A percentile compares a stretch with the other conserved stretches of the same genome.
phyloP scores from a whole-genome alignment of 2,888 invertebrate species.

The Galerucella pusilla region DNA sequence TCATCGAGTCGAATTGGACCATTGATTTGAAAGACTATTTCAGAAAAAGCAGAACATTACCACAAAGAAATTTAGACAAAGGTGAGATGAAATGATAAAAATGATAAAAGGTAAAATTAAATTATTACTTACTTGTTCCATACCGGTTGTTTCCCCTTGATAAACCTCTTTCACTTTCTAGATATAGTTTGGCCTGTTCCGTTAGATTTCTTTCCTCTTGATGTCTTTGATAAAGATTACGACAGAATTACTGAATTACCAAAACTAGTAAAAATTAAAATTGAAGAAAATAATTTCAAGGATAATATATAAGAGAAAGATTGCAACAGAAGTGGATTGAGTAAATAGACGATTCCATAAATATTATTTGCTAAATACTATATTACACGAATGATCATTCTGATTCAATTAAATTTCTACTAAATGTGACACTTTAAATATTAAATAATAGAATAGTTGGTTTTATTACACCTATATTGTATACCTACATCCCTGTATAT shows the following conservation, averaged over 20 bases:
- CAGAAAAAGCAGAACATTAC: constrained; percentile 42
- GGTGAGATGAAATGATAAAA: constrained; percentile 34
- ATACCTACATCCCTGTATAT: no score
- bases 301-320: background rate
- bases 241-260: constrained; percentile 50
- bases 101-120: background rate
- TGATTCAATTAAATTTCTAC: no score
- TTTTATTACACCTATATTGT: no score
- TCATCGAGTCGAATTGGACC: constrained; percentile 41
- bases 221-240: constrained; percentile 51
- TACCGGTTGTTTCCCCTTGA: background rate
- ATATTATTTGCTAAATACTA: no score
- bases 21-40: constrained; percentile 41
- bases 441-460: no score
- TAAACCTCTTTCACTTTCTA: constrained; percentile 40
- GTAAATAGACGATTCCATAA: no score
- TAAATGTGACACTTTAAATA: no score
- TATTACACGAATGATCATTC: no score
- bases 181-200: constrained; percentile 56
- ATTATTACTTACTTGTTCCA: background rate
- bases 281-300: background rate
- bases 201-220: constrained; percentile 53
- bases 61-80: constrained; percentile 49
- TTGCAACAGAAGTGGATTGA: background rate
- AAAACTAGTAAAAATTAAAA: constrained; percentile 14